Percentiles rank a stretch among this genome's conserved stretches.
phyloP scores from a whole-genome alignment of 2,888 invertebrate genomes.

The Chesias legatella region DNA sequence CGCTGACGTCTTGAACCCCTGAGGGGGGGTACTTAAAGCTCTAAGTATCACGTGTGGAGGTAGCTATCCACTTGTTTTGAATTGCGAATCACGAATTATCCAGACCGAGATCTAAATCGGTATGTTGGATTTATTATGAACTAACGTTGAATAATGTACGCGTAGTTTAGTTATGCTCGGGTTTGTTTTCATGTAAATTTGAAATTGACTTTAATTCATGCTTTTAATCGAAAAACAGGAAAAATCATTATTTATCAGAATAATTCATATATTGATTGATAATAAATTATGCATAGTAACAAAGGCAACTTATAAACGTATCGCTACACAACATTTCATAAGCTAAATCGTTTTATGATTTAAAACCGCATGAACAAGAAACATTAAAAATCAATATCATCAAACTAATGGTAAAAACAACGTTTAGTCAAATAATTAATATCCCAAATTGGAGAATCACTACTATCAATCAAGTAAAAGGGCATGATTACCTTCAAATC shows the following conservation, averaged over 20 bases:
- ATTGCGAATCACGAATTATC: conserved; percentile 33
- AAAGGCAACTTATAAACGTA: no score
- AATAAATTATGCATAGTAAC: no score
- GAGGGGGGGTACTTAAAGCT: conserved; percentile 64
- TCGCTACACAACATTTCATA: no score
- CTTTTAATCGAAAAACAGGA: no score
- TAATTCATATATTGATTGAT: no score
- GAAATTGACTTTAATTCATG: no score
- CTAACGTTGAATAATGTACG: not conserved
- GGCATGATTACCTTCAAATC: conserved; percentile 70
- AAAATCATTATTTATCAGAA: no score
- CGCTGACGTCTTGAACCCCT: conserved; percentile 71
- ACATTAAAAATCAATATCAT: conserved; percentile 36
- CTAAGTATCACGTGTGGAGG: conserved; percentile 52
- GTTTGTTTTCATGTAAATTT: no score
- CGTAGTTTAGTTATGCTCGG: no score
- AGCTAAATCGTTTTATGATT: not conserved
- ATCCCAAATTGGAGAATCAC: conserved; percentile 61
- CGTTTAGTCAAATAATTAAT: conserved; percentile 56
- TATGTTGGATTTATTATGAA: conserved; percentile 11
- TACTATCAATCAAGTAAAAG: conserved; percentile 72
- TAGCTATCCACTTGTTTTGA: conserved; percentile 44
- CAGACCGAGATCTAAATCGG: conserved; percentile 23
- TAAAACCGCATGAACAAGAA: conserved; percentile 23
- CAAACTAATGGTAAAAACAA: conserved; percentile 49